These are phyloP conservation scores for Catharus fuscescens DNA, from an alignment of 2,113 vertebrate species.

Conservation along the genomic window DNA sequence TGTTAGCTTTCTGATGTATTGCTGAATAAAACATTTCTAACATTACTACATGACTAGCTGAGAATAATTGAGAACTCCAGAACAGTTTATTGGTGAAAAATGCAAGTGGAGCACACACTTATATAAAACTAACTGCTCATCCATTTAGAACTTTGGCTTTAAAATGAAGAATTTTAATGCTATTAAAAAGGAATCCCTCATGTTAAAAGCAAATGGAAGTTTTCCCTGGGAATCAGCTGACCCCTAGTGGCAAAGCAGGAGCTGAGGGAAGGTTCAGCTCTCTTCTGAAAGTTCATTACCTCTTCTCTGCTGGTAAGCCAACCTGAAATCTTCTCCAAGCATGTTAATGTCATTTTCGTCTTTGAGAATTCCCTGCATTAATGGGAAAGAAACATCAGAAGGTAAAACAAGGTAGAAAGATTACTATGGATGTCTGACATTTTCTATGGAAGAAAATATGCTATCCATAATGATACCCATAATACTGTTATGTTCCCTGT, in stretches of 20 bases:
- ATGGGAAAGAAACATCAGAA: neutral
- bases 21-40: neutral
- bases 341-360: conserved; percentile 82
- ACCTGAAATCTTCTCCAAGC: conserved; percentile 88
- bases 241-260: conserved; percentile 66
- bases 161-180: neutral
- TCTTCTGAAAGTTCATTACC: conserved; percentile 62
- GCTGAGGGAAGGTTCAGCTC: conserved; percentile 54
- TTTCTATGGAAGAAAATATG: neutral
- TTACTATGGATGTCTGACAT: neutral
- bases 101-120: neutral
- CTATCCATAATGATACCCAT: neutral
- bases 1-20: neutral
- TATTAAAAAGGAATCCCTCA: neutral
- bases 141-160: neutral
- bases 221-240: conserved; percentile 13
- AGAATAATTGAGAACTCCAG: neutral
- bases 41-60: neutral
- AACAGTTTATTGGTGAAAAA: conserved; percentile 19
- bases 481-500: fast-evolving
- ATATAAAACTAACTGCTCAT: neutral
- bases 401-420: neutral
- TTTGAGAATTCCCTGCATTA: conserved; percentile 86
- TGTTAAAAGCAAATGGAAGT: neutral
- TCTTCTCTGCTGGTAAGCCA: conserved; percentile 76